Conservation (phyloP, 1,140 invertebrate genomes). For the Cydia strobilella region DNA sequence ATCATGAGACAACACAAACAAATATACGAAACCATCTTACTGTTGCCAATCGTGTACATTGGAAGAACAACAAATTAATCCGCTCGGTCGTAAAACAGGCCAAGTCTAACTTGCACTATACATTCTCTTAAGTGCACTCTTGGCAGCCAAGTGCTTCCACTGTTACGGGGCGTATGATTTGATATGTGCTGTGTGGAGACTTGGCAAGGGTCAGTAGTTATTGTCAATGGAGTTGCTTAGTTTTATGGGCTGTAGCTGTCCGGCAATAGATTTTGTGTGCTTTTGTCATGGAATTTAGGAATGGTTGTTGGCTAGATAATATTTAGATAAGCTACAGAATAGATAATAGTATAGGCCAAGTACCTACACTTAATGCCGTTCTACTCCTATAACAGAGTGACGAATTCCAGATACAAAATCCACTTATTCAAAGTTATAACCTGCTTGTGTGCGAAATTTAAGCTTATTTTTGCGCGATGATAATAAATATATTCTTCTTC, state of each 20-base stretch:
- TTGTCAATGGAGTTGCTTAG: not conserved
- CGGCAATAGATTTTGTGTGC: not conserved
- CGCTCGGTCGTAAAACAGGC: slow-evolving; percentile 20
- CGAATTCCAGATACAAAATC: too few relatives aligned
- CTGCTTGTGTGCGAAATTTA: too few relatives aligned
- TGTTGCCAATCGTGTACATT: slow-evolving; percentile 4
- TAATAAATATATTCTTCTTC: too few relatives aligned
- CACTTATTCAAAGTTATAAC: too few relatives aligned
- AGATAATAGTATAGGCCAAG: too few relatives aligned
- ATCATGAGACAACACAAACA: too few relatives aligned
- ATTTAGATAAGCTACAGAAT: not conserved
- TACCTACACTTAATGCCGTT: too few relatives aligned
- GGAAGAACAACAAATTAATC: slow-evolving; percentile 27
- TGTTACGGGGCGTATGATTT: slow-evolving; percentile 19
- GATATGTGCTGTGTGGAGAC: slow-evolving; percentile 12
- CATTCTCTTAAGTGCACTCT: slow-evolving; percentile 30
- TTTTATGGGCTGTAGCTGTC: slow-evolving; percentile 1
- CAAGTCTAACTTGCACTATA: slow-evolving; percentile 31
- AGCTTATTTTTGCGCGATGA: too few relatives aligned
- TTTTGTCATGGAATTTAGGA: not conserved
- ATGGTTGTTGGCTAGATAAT: not conserved
- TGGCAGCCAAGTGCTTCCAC: slow-evolving; percentile 2
- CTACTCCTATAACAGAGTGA: too few relatives aligned
- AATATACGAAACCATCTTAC: not conserved
- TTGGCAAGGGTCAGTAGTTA: slow-evolving; percentile 5